phyloP scores from a whole-genome alignment of 2,797 vertebrate species.

The Notolepis coatsorum region DNA sequence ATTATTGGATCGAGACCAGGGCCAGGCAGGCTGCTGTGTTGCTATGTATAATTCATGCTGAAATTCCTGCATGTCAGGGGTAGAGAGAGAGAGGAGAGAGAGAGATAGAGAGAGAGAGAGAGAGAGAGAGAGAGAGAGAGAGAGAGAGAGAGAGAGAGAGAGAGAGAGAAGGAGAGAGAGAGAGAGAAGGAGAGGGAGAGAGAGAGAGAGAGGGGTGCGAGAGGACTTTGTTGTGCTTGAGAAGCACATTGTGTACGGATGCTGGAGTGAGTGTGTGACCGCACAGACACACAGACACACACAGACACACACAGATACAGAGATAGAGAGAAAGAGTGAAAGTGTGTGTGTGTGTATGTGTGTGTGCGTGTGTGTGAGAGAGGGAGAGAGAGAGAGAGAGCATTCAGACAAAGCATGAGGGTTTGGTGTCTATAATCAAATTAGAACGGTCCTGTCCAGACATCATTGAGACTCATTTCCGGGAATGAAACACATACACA shows the following conservation, averaged over 20 bases:
- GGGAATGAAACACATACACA: slow-evolving; percentile 36
- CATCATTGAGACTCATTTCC: slow-evolving; percentile 50
- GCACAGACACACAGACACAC: slow-evolving; percentile 5
- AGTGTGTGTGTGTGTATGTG: too few relatives aligned
- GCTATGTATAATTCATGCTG: slow-evolving; percentile 84
- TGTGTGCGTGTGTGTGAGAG: too few relatives aligned
- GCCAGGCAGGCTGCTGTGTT: slow-evolving; percentile 72
- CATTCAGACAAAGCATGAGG: slow-evolving; percentile 22
- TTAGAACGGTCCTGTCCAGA: slow-evolving; percentile 56
- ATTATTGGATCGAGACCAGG: slow-evolving; percentile 73
- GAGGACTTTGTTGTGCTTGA: slow-evolving; percentile 57
- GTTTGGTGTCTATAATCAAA: slow-evolving; percentile 53
- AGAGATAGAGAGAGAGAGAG: too few relatives aligned
- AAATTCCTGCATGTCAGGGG: slow-evolving; percentile 79
- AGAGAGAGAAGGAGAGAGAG: too few relatives aligned
- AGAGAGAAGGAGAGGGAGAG: slow-evolving; percentile 14
- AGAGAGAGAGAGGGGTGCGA: slow-evolving; percentile 33
- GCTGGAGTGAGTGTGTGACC: slow-evolving; percentile 19
- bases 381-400: slow-evolving; percentile 1
- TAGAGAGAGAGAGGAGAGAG: slow-evolving; percentile 34
- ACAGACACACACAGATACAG: slow-evolving; percentile 19
- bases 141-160: too few relatives aligned
- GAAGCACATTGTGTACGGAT: slow-evolving; percentile 39
- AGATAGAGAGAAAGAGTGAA: too few relatives aligned
- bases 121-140: slow-evolving; percentile 1